These are phyloP conservation scores for Thaumetopoea pityocampa DNA, from an alignment of 1,140 invertebrate species.

Conservation along the genomic window DNA sequence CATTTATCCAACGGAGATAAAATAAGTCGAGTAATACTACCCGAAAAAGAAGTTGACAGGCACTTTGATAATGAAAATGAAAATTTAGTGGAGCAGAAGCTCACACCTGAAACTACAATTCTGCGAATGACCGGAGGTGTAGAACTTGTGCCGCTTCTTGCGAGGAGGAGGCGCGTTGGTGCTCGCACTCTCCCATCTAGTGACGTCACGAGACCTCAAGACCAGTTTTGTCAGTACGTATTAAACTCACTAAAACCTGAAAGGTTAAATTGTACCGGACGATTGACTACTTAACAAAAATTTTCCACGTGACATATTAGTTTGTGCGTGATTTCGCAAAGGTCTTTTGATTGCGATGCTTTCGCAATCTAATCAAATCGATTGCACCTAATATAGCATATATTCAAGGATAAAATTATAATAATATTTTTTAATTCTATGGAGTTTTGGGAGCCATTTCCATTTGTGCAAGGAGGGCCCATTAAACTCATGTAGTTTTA, in stretches of 20 bases:
- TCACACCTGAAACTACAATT: conserved; percentile 68
- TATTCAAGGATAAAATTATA: too few relatives aligned
- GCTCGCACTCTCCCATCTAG: conserved; percentile 73
- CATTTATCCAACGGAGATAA: conserved; percentile 50
- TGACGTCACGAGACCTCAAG: conserved; percentile 77
- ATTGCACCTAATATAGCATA: too few relatives aligned
- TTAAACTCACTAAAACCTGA: conserved; percentile 10
- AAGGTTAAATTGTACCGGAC: too few relatives aligned
- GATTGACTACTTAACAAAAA: too few relatives aligned
- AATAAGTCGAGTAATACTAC: conserved; percentile 25
- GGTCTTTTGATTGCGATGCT: too few relatives aligned
- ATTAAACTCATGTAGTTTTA: too few relatives aligned
- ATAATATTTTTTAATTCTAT: too few relatives aligned
- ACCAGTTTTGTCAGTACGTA: conserved; percentile 61
- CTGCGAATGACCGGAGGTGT: conserved; percentile 78
- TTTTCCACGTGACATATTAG: too few relatives aligned
- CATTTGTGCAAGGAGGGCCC: too few relatives aligned
- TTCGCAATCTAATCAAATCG: too few relatives aligned
- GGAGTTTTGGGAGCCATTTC: too few relatives aligned
- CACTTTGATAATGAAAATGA: conserved; percentile 12
- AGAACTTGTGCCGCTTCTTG: conserved; percentile 82
- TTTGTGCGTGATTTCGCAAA: too few relatives aligned
- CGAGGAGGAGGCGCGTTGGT: conserved; percentile 66
- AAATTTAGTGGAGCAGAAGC: conserved; percentile 45
- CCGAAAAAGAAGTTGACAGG: conserved; percentile 27